Evolutionary conservation across 2,113 vertebrate species (phyloP), one percentile per base, ranked within the genome.

Genomic region (Alligator sinensis): DNA sequence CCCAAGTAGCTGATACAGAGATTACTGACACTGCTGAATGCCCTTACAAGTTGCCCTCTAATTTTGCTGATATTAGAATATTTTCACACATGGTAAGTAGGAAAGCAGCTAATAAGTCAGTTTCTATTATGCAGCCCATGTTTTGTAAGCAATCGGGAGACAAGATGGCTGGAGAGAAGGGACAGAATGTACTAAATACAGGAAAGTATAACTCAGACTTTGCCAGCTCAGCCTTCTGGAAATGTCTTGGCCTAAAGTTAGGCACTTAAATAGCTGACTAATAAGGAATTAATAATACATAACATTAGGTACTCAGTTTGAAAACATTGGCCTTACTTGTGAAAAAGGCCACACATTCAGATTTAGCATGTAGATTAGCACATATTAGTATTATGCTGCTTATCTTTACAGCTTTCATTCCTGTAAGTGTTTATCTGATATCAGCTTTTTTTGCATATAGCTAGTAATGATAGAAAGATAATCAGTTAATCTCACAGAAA

Each of bases 1-100:
- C 21, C 83, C 84, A 75, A 27, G 16, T 6, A 57, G 60, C 60
- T 25, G 4, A 24, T 38, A 1, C 19, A 18, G 25, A 34, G 30
- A 70, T 63, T 30, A 77, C 28, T 4, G 1, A 12, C 79, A 12
- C 28, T n/a, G 74, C 9, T 25, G 24, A 5, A 19, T 38, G 8
- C 2, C 66, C 30, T 9, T n/a, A 21, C 1, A 72, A 8, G 5
- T 1, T 57, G 61, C 8, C 54, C 24, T 88, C 86, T 60, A 22
- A 74, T 72, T 84, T 62, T 82, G 28, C 22, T 27, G 28, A 68
- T 61, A 63, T 0, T 1, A 91, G 15, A 89, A 78, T 75, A 13
- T n/a, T 15, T 30, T 64, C 9, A 0, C 30, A 75, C 0, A 0
- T 34, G 70, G 60, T 28, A 70, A 54, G 75, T 15, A 4, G 19